Conservation (phyloP, 1,140 invertebrate genomes). For the Calliphora vicina region DNA sequence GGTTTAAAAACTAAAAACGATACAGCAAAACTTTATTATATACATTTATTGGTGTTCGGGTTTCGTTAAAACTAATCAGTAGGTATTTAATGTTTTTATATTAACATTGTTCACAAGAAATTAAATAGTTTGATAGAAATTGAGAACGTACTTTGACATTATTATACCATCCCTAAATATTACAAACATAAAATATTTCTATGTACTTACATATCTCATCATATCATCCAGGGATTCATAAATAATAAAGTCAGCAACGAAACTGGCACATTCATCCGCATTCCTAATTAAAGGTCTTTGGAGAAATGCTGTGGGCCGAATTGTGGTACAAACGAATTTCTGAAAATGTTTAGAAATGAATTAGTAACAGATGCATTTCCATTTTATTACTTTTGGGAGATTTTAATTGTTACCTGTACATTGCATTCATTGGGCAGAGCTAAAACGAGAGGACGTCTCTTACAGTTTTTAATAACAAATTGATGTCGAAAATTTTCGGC, state of each 20-base stretch:
- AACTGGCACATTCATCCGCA: conserved; percentile 67
- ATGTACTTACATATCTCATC: conserved; percentile 67
- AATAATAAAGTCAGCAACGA: conserved; percentile 69
- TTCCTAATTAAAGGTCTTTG: conserved; percentile 67
- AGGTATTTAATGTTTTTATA: too few relatives aligned
- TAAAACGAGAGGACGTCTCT: conserved; percentile 77
- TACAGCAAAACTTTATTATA: too few relatives aligned
- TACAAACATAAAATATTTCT: too few relatives aligned
- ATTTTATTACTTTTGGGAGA: neutral
- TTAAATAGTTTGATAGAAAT: too few relatives aligned
- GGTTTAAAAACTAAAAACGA: too few relatives aligned
- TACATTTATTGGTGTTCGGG: too few relatives aligned
- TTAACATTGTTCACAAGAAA: too few relatives aligned
- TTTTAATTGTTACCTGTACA: conserved; percentile 67
- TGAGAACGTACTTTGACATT: too few relatives aligned
- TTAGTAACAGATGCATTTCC: neutral
- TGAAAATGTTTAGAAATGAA: conserved; percentile 48
- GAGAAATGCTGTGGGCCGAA: conserved; percentile 67
- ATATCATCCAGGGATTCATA: conserved; percentile 66
- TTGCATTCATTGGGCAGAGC: conserved; percentile 84
- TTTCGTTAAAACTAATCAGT: too few relatives aligned
- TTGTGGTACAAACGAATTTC: conserved; percentile 73
- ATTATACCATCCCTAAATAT: too few relatives aligned
- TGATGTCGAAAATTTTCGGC: conserved; percentile 86
- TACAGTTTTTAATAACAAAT: conserved; percentile 69